These are phyloP conservation scores for Nomada ruficornis DNA, from an alignment of 2,888 invertebrate species.

Conservation along the genomic window DNA sequence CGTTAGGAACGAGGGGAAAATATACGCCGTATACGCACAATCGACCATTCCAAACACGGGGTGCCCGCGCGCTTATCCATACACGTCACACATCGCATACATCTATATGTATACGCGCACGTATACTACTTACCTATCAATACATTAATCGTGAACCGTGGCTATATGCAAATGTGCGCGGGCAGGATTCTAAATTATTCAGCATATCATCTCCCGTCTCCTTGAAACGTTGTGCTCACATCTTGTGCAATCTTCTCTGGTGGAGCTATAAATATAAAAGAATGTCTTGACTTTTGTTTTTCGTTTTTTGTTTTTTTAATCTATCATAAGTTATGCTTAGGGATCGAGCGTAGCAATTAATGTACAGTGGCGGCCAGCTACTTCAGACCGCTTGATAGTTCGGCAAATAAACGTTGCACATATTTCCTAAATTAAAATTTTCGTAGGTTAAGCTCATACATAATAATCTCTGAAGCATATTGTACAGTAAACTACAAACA, in stretches of 20 bases:
- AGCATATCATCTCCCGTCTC: conserved; percentile 10
- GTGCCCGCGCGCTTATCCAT: not conserved
- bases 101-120: not conserved
- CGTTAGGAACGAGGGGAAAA: conserved; percentile 19
- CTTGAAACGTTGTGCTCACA: conserved; percentile 23
- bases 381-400: too few species aligned
- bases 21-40: conserved; percentile 23
- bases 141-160: conserved; percentile 1
- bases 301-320: not conserved
- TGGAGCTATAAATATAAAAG: not conserved
- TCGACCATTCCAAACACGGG: not conserved
- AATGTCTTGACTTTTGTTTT: too few species aligned
- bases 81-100: not conserved
- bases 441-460: too few species aligned
- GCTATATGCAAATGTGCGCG: conserved; percentile 3
- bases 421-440: too few species aligned
- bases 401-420: too few species aligned
- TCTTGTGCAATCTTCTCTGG: conserved; percentile 42
- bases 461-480: too few species aligned
- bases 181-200: conserved; percentile 5
- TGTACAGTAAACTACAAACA: too few species aligned
- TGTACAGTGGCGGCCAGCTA: too few species aligned
- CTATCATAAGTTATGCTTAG: conserved; percentile 3
- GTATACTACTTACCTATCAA: conserved; percentile 13
- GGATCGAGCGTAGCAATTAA: not conserved